Base-by-base conservation (phyloP, 2,888 invertebrate species). In the Spatulosminthurus flaviceps region DNA sequence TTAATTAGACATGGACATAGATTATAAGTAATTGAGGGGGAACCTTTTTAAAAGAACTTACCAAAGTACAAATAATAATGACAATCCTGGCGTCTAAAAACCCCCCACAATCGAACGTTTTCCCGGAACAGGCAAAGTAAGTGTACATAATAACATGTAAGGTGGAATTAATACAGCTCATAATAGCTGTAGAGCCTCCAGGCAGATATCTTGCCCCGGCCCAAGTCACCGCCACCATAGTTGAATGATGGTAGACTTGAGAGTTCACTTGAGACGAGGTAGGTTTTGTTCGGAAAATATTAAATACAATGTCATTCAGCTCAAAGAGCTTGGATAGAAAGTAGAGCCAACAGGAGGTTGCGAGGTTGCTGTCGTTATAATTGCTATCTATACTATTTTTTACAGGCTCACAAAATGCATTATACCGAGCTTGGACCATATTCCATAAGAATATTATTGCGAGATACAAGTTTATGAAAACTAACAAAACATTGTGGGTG, bases 271-370 rank as follows among this genome's bases (percentile, higher is more conserved):
- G 42, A 28, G 22, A 42, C 16, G 13, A n/a, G 24, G 19, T 13
- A 24, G 43, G 42, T 5, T n/a, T 24, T 5, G 19, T 13, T 28
- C 76, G 34, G 13, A 66, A 67, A 16, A 29, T 42, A 9, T 11
- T 42, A 21, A 76, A 76, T 5, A 67, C 34, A 5, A 76, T 42
- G 41, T 76, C 76, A 24, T 24, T 2, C n/a, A 76, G 42, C 43
- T 76, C 76, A n/a, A 76, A 26, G 11, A 76, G 22, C n/a, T 76
- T 76, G 24, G 66, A 24, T 19, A 76, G 13, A n/a, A 76, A 76
- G n/a, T 43, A 76, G 42, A 64, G 43, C 76, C 76, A 76, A 19
- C 21, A n/a, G 19, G 43, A 21, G 1, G 24, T 24, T 22, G 76
- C 67, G 0, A 76, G 9, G 22, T 67, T 66, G 2, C 24, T 42